Evolutionary conservation across 2,888 invertebrate genomes (phyloP).

Genomic region (Graphium colonna): DNA sequence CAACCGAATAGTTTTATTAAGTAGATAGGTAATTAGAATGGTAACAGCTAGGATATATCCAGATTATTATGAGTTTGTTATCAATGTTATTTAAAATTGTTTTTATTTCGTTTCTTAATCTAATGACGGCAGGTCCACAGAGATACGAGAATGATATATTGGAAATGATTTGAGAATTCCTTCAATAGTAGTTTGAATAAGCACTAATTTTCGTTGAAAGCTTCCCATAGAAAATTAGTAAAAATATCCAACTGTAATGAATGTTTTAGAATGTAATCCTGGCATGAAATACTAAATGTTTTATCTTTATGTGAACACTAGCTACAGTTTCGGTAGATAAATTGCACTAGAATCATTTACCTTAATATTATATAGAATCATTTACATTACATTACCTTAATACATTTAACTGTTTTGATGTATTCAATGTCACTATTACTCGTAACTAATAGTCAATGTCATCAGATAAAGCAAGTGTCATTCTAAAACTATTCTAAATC

Average conservation of each 20-base stretch:
- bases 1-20: constrained; percentile 52
- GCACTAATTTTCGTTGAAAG: background rate
- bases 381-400: too few species aligned
- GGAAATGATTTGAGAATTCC: background rate
- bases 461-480: constrained; percentile 13
- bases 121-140: constrained; percentile 25
- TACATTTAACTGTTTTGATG: constrained; percentile 15
- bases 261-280: constrained; percentile 2
- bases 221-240: background rate
- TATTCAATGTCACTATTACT: background rate
- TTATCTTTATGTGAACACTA: constrained; percentile 24
- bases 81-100: constrained; percentile 47
- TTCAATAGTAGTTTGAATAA: background rate
- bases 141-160: constrained; percentile 10
- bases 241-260: background rate
- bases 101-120: constrained; percentile 43
- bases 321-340: constrained; percentile 23
- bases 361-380: too few species aligned
- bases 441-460: background rate
- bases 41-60: constrained; percentile 52
- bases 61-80: constrained; percentile 51
- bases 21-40: constrained; percentile 67
- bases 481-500: constrained; percentile 20
- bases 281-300: constrained; percentile 1
- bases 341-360: constrained; percentile 22